Evolutionary conservation across 2,888 invertebrate genomes (phyloP), one percentile per base, ranked within the genome.

Genomic region (Listrodromus nycthemerus): DNA sequence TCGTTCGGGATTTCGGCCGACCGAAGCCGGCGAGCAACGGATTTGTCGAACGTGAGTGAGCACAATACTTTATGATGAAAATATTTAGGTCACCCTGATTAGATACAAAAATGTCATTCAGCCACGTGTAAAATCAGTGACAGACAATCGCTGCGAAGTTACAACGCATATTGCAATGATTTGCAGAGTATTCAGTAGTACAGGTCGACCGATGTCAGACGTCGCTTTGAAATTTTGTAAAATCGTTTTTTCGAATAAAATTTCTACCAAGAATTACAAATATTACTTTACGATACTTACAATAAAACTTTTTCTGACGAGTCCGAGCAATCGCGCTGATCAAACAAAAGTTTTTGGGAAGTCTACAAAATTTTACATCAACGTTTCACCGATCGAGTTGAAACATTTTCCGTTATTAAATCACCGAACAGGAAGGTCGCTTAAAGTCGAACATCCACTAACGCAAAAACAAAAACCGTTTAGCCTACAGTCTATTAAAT

Each of bases 1-100:
- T 74, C 78, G 69, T 82, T 75, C 63, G 74, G 30, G 58, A 75
- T 75, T 76, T 71, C 75, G 66, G 41, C 70, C 75, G 61, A 69
- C 69, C 67, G 73, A 52, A 63, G 45, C 63, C 82, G 52, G 65
- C 73, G 58, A 61, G 74, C 50, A 77, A 61, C 30, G 78, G 71
- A 83, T 83, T 80, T 78, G 55, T 82, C 48, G 24, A 7, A 55
- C 13, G 24, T 10, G 10, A 24, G 33, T 55, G 50, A 73, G 73
- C 66, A 48, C 65, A 66, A 77, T 37, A 55, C 58, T 50, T 50
- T 55, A 33, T 10, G 81, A 82, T 48, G 52, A 73, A 82, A 73
- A 33, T 48, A 61, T 71, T 67, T 71, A 19, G 45, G 30, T 50
- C 13, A 21, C 37, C 52, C 41, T 71, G 73, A 73, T 66, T 71